Base-by-base conservation (phyloP, 1,140 invertebrate genomes). In the Theocolax elegans region DNA sequence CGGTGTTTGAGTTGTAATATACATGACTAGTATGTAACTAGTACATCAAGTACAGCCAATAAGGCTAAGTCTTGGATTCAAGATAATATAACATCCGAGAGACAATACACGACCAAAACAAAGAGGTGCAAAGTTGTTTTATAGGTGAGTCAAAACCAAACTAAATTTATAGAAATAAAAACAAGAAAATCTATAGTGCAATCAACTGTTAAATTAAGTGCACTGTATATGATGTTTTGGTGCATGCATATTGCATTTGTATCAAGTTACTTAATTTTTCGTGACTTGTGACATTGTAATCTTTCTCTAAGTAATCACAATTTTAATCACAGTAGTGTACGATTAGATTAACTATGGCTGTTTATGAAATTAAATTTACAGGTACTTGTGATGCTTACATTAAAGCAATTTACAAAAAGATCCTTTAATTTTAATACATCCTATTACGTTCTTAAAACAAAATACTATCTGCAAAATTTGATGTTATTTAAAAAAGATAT, bases 41-140 rank as follows among this genome's bases (percentile, higher is more conserved):
- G 48, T 35, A 67, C 29, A 71, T 63, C 60, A 46, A 67, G 64
- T 60, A 71, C 71, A 67, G 68, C 54, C 54, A 70, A 69, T 29
- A 42, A 67, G 69, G 65, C 67, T 65, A 59, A 71, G 67, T 74
- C 66, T 67, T 46, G 59, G 27, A 48, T 3, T 48, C 44, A 62
- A 48, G 27, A 44, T 63, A 75, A 63, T 73, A 19, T 71, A 65
- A 71, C 58, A 44, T 79, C 79, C 79, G 74, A 82, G 79, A 71
- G 81, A 83, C 82, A 80, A 85, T 82, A 80, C 78, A 82, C 76
- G 77, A 77, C 74, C 76, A 79, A 81, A 83, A 82, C 77, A 77
- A 80, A 80, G 77, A 78, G 72, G 73, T 80, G 73, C 67, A 73
- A 68, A 23, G 4, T 73, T 51, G 76, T 59, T 74, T 63, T 76